Percentiles rank a stretch among this genome's conserved stretches.
phyloP scores from a whole-genome alignment of 2,113 vertebrate species.

The Melanostigma gelatinosum region DNA sequence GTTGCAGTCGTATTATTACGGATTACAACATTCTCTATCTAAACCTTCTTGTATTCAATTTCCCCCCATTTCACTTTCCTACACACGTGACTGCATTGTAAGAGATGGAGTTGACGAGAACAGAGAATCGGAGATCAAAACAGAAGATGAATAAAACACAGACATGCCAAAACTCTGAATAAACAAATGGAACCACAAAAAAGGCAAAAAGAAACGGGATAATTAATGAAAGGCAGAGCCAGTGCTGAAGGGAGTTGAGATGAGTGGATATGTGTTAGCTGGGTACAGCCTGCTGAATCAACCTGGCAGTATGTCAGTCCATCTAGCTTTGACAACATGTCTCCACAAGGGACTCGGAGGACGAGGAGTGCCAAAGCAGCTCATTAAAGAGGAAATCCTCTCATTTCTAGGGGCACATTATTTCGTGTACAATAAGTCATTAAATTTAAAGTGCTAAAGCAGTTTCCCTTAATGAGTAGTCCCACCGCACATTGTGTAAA shows the following conservation, averaged over 20 bases:
- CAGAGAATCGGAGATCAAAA: conserved; percentile 50
- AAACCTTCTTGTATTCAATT: not conserved
- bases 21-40: not conserved
- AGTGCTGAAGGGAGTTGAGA: not conserved
- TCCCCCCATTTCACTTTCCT: conserved; percentile 18
- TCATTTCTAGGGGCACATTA: conserved; percentile 38
- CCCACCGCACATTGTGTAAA: conserved; percentile 3
- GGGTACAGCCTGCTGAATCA: conserved; percentile 14
- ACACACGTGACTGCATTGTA: not conserved
- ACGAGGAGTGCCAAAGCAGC: not conserved
- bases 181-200: conserved; percentile 26
- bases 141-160: conserved; percentile 47
- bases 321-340: conserved; percentile 47
- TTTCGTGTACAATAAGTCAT: conserved; percentile 47
- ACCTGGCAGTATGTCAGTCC: conserved; percentile 28
- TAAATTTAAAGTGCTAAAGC: conserved; percentile 38
- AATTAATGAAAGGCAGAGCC: conserved; percentile 30
- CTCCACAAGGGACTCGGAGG: conserved; percentile 5
- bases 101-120: conserved; percentile 9
- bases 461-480: conserved; percentile 40
- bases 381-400: conserved; percentile 51
- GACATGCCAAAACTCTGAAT: conserved; percentile 7
- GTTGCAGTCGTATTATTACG: not conserved
- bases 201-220: conserved; percentile 34
- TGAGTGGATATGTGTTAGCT: conserved; percentile 21